These are phyloP conservation scores for Catalaphyllia jardinei DNA, from an alignment of 64 coral and sea anemone species.

Conservation along the genomic window DNA sequence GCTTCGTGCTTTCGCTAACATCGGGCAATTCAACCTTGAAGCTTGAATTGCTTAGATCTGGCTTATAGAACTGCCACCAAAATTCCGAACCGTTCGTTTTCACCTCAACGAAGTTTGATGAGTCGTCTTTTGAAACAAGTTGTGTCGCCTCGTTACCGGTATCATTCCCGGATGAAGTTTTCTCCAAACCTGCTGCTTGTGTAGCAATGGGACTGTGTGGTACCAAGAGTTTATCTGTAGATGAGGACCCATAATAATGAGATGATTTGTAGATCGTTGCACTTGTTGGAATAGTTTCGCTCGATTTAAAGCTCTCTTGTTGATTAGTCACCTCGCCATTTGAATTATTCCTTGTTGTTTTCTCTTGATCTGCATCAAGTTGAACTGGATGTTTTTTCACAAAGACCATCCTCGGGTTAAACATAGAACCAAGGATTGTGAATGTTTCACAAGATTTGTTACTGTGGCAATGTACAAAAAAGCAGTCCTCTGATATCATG, in stretches of 20 bases:
- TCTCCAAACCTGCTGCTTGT: not conserved
- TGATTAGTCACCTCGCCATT: not conserved
- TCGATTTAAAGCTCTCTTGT: not conserved
- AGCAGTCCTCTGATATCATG: conserved; percentile 48
- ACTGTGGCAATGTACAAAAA: conserved; percentile 44
- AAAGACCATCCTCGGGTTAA: conserved; percentile 21
- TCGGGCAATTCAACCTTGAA: not conserved
- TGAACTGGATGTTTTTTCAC: not conserved
- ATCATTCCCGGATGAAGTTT: not conserved
- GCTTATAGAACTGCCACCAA: conserved; percentile 36
- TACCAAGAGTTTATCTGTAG: too few species aligned
- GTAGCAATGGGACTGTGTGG: not conserved
- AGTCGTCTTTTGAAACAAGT: not conserved
- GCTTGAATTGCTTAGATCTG: not conserved
- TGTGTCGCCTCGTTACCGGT: not conserved
- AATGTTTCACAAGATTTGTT: conserved; percentile 38
- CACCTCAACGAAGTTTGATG: conserved; percentile 9
- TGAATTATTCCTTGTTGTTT: not conserved
- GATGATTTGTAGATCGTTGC: not conserved
- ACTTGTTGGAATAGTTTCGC: not conserved
- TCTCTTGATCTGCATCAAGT: not conserved
- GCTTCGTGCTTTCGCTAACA: not conserved
- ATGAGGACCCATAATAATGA: not conserved
- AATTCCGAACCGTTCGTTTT: conserved; percentile 44
- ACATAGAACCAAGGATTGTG: not conserved